A percentile compares a stretch with the other conserved stretches of the same genome.
Evolutionary conservation across 30 jellyfish, hydroid and myxozoan genomes (phyloP).

Genomic region (Pelagia noctiluca): DNA sequence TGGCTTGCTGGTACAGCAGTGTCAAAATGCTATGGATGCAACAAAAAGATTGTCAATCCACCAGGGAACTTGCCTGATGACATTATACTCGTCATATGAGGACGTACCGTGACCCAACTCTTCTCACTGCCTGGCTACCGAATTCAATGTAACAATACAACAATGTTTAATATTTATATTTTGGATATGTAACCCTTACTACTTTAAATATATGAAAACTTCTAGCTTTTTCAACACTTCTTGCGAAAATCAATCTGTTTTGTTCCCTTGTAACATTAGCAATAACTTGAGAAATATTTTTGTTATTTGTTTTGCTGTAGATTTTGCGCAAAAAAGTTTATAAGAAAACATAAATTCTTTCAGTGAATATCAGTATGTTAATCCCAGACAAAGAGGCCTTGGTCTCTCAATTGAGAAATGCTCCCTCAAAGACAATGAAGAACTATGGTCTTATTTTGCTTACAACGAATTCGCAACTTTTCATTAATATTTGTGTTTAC

Average conservation of each 20-base stretch:
- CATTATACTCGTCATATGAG: not conserved
- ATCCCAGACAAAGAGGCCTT: too few species aligned
- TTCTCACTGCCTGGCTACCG: conserved; percentile 7
- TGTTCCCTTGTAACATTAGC: not conserved
- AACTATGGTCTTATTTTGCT: too few species aligned
- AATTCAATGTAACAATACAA: too few species aligned
- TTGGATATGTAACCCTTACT: not conserved
- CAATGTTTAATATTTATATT: not conserved
- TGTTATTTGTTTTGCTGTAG: too few species aligned
- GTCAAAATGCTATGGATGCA: too few species aligned
- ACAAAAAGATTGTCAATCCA: not conserved
- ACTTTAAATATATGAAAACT: not conserved
- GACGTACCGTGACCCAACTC: not conserved
- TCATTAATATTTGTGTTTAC: too few species aligned
- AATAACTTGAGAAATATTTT: not conserved
- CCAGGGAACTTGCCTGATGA: not conserved
- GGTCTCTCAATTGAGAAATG: too few species aligned
- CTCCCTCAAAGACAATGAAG: too few species aligned
- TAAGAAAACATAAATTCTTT: not conserved
- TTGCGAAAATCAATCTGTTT: too few species aligned
- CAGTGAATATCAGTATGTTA: not conserved
- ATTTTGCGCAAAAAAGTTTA: not conserved
- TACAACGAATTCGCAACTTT: too few species aligned
- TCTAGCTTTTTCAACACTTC: not conserved
- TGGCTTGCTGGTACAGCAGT: too few species aligned